Evolutionary conservation across 2,797 vertebrate genomes (phyloP).

Genomic region (Dendrocincla tyrannina): DNA sequence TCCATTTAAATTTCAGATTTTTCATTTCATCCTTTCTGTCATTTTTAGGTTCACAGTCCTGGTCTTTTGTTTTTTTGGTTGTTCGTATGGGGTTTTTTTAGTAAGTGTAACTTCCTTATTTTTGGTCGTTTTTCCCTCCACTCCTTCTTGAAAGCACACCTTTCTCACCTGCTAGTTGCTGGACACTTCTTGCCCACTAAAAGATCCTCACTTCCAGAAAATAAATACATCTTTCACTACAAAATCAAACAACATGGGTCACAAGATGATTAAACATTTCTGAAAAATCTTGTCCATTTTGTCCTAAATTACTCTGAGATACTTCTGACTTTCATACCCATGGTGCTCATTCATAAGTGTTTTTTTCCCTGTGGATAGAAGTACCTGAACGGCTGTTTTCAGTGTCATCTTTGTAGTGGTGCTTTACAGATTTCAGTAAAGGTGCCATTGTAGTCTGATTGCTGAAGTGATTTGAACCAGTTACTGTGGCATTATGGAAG

Average conservation of each 20-base stretch:
- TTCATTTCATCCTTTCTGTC: neutral
- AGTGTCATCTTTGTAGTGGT: neutral
- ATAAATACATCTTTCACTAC: neutral
- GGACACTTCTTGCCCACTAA: neutral
- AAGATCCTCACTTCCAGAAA: neutral
- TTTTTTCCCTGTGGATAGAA: neutral
- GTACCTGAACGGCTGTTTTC: neutral
- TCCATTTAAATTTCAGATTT: neutral
- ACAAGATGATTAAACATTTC: neutral
- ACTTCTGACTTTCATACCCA: neutral
- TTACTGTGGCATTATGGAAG: neutral
- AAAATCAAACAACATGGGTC: neutral
- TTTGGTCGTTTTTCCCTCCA: neutral
- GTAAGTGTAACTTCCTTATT: neutral
- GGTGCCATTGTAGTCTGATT: neutral
- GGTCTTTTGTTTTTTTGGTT: neutral
- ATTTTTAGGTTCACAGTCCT: neutral
- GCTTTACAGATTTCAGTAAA: neutral
- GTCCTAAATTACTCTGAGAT: neutral
- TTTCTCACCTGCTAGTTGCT: neutral
- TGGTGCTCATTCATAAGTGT: neutral
- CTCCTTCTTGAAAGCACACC: neutral
- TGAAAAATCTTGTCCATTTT: neutral
- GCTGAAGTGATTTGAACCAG: neutral
- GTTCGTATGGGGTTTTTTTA: neutral